Evolutionary conservation across 2,888 invertebrate species (phyloP), one percentile per base, ranked within the genome.

Genomic region (Tiliacea aurago): DNA sequence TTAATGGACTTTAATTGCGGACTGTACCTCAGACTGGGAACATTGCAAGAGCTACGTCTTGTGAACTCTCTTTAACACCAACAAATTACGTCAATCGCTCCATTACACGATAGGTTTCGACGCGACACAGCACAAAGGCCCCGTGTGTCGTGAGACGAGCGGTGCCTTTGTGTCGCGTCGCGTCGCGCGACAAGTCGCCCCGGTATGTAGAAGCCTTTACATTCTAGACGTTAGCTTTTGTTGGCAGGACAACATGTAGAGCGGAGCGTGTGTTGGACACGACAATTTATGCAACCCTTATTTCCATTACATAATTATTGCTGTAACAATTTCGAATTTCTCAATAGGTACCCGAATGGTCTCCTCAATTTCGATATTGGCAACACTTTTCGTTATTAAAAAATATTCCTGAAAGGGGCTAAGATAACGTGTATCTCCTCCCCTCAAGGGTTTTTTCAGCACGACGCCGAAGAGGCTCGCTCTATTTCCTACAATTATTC

Each of bases 401-500:
- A 75, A 70, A 70, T 58, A 58, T 73, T 65, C 20, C 59, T 80
- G 11, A 76, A 70, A 45, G 49, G 59, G 61, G 37, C 63, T 80
- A 64, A 73, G 68, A 73, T 76, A 70, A 58, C 68, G 65, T 70
- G 63, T 78, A 80, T 73, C 67, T 76, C n/a, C 56, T 62, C 61
- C 73, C 59, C 55, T 72, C 53, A 72, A 78, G 59, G 76, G 76
- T 59, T 79, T 82, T 84, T 82, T 76, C 71, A 82, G 65, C 62
- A 66, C 67, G 70, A 77, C 58, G 73, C 67, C 63, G 74, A 55
- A 71, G 78, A 78, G 78, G 78, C 81, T 73, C 83, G 76, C 90
- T 92, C 91, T 91, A 91, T 93, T 91, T 92, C 90, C 90, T 90
- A 91, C 91, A 93, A 92, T 94, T 92, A 93, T 93, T 92, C 90